A percentile compares a stretch with the other conserved stretches of the same genome.
Evolutionary conservation across 2,797 vertebrate species (phyloP).

Genomic region (Enteromius thamalakanensis): DNA sequence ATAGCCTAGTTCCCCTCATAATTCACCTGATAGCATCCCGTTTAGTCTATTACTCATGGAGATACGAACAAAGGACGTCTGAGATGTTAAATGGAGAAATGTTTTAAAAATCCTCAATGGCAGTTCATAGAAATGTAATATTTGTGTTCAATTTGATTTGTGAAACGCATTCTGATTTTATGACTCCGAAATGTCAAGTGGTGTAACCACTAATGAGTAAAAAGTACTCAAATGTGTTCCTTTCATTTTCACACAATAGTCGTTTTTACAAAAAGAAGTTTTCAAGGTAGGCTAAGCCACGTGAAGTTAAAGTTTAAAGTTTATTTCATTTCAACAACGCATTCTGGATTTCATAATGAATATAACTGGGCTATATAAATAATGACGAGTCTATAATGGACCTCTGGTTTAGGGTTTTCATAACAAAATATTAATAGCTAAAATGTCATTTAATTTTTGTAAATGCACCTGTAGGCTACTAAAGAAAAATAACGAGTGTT

Average conservation of each 20-base stretch:
- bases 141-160: not conserved
- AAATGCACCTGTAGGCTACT: not conserved
- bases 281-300: not conserved
- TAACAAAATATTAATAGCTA: not conserved
- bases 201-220: not conserved
- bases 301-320: not conserved
- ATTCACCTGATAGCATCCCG: not conserved
- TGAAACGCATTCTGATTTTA: not conserved
- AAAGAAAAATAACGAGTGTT: not conserved
- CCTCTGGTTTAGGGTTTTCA: not conserved
- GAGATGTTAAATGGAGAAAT: not conserved
- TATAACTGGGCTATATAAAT: not conserved
- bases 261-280: not conserved
- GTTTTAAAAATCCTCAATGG: not conserved
- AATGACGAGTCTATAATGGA: not conserved
- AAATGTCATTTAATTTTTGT: not conserved
- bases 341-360: not conserved
- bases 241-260: not conserved
- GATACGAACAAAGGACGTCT: not conserved
- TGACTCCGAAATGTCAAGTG: not conserved
- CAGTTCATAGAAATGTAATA: not conserved
- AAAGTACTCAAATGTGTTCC: not conserved
- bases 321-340: conserved; percentile 53
- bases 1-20: too few relatives aligned
- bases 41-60: not conserved